Conservation (phyloP, 1,140 invertebrate genomes). For the Halyomorpha halys region DNA sequence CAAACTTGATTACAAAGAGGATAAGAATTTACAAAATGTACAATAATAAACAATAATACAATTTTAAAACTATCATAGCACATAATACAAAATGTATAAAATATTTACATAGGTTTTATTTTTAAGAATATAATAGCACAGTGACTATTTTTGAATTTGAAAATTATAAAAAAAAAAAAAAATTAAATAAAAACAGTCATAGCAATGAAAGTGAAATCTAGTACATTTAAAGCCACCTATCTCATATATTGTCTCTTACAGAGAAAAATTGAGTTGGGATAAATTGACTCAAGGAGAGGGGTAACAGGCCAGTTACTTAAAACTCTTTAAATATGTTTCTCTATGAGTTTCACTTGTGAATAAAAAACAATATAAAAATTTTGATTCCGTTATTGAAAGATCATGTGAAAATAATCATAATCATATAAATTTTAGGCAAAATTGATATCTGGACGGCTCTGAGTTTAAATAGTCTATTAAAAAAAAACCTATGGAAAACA, state of each 20-base stretch:
- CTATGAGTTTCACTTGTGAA: no score
- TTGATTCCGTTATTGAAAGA: no score
- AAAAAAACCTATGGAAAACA: no score
- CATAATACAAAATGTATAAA: slow-evolving; percentile 19
- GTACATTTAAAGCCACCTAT: slow-evolving; percentile 9
- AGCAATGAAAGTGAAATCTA: slow-evolving; percentile 15
- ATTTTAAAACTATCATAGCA: slow-evolving; percentile 14
- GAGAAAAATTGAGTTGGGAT: no score
- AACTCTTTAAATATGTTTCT: no score
- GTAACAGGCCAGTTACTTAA: no score
- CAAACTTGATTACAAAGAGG: slow-evolving; percentile 13
- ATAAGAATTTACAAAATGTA: slow-evolving; percentile 17
- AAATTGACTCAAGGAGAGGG: no score
- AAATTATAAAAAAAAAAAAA: neutral
- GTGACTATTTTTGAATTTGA: slow-evolving; percentile 2
- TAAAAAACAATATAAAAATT: no score
- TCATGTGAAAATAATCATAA: no score
- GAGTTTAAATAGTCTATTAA: no score
- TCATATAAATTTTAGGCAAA: no score
- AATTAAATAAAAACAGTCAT: neutral
- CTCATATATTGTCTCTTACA: slow-evolving; percentile 5
- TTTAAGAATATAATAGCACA: slow-evolving; percentile 10
- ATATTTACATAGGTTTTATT: slow-evolving; percentile 13
- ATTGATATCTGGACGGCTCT: no score
- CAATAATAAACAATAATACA: slow-evolving; percentile 18